A percentile compares a stretch with the other conserved stretches of the same genome.
Conservation (phyloP, 2,888 invertebrate species). For the Amphipoea oculea region DNA sequence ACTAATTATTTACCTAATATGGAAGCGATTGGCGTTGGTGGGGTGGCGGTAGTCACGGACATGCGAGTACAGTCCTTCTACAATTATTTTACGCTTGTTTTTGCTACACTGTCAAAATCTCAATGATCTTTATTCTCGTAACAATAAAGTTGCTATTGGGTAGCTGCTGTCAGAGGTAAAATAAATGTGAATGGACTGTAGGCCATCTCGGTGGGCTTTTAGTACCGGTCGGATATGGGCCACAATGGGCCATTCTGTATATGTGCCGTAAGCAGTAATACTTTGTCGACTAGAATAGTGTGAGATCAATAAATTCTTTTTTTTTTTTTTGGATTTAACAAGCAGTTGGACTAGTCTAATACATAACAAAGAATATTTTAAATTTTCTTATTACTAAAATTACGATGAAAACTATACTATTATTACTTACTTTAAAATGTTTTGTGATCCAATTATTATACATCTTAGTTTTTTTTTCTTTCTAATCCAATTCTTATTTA, state of each 20-base stretch:
- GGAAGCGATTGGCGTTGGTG: too few species aligned
- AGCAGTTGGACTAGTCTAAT: slow-evolving; percentile 44
- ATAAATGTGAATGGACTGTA: not conserved
- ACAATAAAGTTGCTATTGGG: not conserved
- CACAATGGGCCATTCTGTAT: not conserved
- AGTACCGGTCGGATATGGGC: too few species aligned
- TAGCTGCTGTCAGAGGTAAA: not conserved
- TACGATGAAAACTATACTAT: slow-evolving; percentile 24
- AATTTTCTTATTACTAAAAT: slow-evolving; percentile 30
- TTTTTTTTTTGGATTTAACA: slow-evolving; percentile 15
- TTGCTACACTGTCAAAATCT: not conserved
- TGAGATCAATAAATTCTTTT: slow-evolving; percentile 37
- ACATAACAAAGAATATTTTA: slow-evolving; percentile 43
- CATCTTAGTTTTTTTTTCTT: slow-evolving; percentile 1
- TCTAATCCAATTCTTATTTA: slow-evolving; percentile 4
- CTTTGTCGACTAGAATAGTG: slow-evolving; percentile 48
- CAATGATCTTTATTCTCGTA: too few species aligned
- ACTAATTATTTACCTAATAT: too few species aligned
- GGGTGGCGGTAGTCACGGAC: too few species aligned
- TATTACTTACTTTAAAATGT: slow-evolving; percentile 19
- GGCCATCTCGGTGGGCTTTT: not conserved
- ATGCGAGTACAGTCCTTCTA: not conserved
- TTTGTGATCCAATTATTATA: slow-evolving; percentile 9
- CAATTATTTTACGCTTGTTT: not conserved
- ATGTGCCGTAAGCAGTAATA: slow-evolving; percentile 5